A percentile compares a stretch with the other conserved stretches of the same genome.
Evolutionary conservation across 2,797 vertebrate genomes (phyloP).

Genomic region (Hydrocynus forskahlii): DNA sequence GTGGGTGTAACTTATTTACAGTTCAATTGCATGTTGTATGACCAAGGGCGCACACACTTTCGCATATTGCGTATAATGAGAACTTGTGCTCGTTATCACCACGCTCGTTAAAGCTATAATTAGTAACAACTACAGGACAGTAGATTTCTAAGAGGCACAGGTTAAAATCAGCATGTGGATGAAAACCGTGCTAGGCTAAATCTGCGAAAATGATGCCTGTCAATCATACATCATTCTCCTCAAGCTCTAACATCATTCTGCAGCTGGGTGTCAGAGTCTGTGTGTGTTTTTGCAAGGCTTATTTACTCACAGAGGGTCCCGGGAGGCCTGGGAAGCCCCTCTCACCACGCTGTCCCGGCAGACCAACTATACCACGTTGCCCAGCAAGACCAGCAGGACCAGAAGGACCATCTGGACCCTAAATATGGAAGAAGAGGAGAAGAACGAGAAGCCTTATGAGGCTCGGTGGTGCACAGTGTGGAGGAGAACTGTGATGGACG

Average conservation of each 20-base stretch:
- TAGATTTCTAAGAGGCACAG: not conserved
- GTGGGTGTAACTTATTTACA: no score
- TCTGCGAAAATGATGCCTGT: no score
- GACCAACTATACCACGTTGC: conserved; percentile 92
- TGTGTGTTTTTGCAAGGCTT: not conserved
- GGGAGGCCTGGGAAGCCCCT: conserved; percentile 95
- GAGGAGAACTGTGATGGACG: no score
- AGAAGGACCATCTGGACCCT: conserved; percentile 90
- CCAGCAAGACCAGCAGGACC: conserved; percentile 92
- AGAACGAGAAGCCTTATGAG: no score
- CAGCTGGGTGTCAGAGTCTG: no score
- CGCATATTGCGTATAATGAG: not conserved
- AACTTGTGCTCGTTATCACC: not conserved
- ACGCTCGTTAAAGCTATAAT: not conserved
- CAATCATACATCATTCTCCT: no score
- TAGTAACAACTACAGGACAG: not conserved
- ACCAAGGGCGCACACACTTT: no score
- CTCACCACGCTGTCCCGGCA: conserved; percentile 94
- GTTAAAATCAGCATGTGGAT: not conserved
- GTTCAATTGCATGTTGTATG: no score
- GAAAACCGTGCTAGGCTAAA: not conserved
- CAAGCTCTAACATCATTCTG: no score
- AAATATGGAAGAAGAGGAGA: not conserved
- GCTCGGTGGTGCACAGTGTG: no score
- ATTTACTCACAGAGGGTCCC: conserved; percentile 88